Conservation (phyloP, 1,140 invertebrate genomes). For the Aphaenogaster floridana region DNA sequence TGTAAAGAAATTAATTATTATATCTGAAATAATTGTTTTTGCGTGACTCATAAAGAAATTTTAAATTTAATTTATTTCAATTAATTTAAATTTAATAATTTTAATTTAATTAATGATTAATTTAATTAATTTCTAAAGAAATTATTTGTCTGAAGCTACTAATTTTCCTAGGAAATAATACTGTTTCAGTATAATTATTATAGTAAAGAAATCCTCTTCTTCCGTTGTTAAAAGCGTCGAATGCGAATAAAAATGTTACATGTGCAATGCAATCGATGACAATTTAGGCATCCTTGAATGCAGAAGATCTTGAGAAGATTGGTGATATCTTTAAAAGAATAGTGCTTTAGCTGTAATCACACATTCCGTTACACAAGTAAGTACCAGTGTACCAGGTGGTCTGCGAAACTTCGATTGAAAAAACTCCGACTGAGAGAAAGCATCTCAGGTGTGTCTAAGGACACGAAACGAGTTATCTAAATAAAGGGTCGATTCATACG, state of each 20-base stretch:
- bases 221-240: not conserved
- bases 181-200: not conserved
- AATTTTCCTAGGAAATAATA: not conserved
- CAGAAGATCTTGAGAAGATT: not conserved
- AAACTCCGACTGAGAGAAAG: not conserved
- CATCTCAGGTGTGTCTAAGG: slow-evolving; percentile 1
- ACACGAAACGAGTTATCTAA: slow-evolving; percentile 37
- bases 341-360: not conserved
- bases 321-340: not conserved
- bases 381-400: slow-evolving; percentile 4
- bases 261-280: not conserved
- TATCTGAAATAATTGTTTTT: not conserved
- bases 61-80: not conserved
- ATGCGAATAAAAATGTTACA: not conserved
- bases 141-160: not conserved
- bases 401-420: not conserved
- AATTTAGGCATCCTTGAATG: not conserved
- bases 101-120: too few species aligned
- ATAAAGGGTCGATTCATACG: not conserved
- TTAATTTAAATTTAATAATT: too few species aligned
- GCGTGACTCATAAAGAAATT: not conserved
- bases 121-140: not conserved
- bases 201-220: not conserved
- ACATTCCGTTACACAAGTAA: not conserved
- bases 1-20: not conserved